Base-by-base conservation (phyloP, 2,888 invertebrate genomes). In the Noctua janthe region DNA sequence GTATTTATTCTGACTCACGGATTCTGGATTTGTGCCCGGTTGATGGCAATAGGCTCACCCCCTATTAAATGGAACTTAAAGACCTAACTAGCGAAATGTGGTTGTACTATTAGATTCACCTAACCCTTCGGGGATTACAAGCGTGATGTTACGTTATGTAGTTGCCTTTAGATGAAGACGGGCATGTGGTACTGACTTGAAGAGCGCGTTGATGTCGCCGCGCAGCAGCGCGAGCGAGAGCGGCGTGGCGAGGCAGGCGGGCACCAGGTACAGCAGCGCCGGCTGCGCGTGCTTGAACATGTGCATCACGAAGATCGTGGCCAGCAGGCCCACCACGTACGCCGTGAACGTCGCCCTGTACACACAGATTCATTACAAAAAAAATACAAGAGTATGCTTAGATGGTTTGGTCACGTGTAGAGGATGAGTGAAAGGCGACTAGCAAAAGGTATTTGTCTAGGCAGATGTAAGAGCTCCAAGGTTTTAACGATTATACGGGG, bases 221-320 rank as follows among this genome's bases (percentile, higher is more conserved):
- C 98, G 98, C 59, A 99, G 94, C 64, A 99, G 95, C 17, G 99
- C 99, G 23, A 99, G 96, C n/a, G 98, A 92, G 51, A 99, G 95
- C 29, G 99, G 99, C 64, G 99, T 98, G 85, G 98, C 99, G 89
- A 99, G 97, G 95, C 99, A 99, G 23, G 99, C 99, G 11, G 99
- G 99, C 84, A 99, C 99, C 87, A 99, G 97, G 96, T 99, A 99
- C 91, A 99, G 97, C 81, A 99, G 97, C 76, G 99, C 99, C 0
- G 99, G 99, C 97, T 99, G 99, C 47, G 99, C 99, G 97, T 99
- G 99, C 95, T 99, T 99, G 97, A 99, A 99, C 89, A 99, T 97
- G 97, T 99, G 99, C 99, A 99, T 99, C 82, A 99, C 99, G 90
- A 99, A 98, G 95, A 99, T 99, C 1, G 99, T 99, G 43, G 98